Percentiles rank a stretch among this genome's conserved stretches.
phyloP scores from a whole-genome alignment of 2,113 vertebrate species.

The Ibidorhyncha struthersii region DNA sequence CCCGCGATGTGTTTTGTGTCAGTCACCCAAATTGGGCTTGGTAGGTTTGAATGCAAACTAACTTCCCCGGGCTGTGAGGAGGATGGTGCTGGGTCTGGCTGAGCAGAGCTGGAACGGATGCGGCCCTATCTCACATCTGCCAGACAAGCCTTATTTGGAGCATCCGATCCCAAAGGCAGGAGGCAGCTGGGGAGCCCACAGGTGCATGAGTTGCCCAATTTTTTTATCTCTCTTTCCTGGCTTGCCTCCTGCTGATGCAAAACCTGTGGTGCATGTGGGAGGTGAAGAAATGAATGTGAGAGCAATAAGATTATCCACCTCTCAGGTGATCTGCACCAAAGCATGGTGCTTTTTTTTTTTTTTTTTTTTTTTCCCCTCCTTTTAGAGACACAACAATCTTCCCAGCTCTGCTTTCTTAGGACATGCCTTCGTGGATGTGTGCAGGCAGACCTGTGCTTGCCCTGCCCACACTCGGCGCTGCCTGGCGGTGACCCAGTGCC shows the following conservation, averaged over 20 bases:
- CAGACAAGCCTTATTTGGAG: slow-evolving; percentile 62
- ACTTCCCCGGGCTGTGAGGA: neutral
- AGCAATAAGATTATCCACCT: slow-evolving; percentile 25
- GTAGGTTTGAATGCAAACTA: neutral
- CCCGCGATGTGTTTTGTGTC: neutral
- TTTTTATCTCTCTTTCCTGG: slow-evolving; percentile 22
- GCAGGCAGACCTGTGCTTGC: slow-evolving; percentile 24
- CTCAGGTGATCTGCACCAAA: slow-evolving; percentile 47
- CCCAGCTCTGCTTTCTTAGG: neutral
- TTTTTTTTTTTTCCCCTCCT: neutral
- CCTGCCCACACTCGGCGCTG: neutral
- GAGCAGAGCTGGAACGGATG: neutral
- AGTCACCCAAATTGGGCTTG: neutral
- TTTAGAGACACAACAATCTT: neutral
- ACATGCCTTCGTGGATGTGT: neutral
- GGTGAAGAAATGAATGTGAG: slow-evolving; percentile 60
- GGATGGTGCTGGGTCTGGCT: neutral
- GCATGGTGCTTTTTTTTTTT: neutral
- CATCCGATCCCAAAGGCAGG: neutral
- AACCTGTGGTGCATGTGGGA: slow-evolving; percentile 58
- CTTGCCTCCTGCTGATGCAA: slow-evolving; percentile 52
- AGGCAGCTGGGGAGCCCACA: neutral
- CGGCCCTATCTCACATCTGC: neutral
- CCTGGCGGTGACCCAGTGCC: neutral
- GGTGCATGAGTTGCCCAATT: slow-evolving; percentile 29